These are phyloP conservation scores for Channallabes apus DNA, from an alignment of 2,797 vertebrate genomes.

Conservation along the genomic window DNA sequence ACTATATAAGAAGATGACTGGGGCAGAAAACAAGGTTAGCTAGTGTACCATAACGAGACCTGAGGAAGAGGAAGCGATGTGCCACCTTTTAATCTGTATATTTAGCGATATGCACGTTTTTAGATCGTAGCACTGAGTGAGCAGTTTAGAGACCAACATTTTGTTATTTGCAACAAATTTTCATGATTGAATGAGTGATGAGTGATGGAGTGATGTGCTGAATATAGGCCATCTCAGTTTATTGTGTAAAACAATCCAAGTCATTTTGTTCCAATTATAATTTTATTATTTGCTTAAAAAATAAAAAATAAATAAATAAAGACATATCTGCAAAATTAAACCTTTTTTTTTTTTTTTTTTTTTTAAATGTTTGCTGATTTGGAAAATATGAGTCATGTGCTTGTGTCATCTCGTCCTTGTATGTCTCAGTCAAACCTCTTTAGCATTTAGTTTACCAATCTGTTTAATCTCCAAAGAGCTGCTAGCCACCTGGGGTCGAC, in stretches of 20 bases:
- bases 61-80: constrained; percentile 1
- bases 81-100: neutral
- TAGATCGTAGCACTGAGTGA: neutral
- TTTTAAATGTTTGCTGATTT: neutral
- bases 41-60: constrained; percentile 40
- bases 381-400: constrained; percentile 19
- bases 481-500: neutral
- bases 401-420: neutral
- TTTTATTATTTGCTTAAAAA: neutral
- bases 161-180: neutral
- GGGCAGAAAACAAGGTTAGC: constrained; percentile 39
- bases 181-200: neutral
- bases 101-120: neutral
- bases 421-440: neutral
- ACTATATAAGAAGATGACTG: constrained; percentile 63
- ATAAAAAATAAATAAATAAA: no score
- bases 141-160: neutral
- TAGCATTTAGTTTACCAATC: neutral
- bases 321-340: neutral
- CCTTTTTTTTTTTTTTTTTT: neutral
- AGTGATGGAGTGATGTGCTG: neutral
- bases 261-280: neutral
- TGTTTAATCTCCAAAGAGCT: constrained; percentile 11
- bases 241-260: neutral
- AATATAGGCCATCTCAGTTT: neutral